phyloP scores from a whole-genome alignment of 35 echinoderm and acorn worm species.

The Holothuria glaberrima region DNA sequence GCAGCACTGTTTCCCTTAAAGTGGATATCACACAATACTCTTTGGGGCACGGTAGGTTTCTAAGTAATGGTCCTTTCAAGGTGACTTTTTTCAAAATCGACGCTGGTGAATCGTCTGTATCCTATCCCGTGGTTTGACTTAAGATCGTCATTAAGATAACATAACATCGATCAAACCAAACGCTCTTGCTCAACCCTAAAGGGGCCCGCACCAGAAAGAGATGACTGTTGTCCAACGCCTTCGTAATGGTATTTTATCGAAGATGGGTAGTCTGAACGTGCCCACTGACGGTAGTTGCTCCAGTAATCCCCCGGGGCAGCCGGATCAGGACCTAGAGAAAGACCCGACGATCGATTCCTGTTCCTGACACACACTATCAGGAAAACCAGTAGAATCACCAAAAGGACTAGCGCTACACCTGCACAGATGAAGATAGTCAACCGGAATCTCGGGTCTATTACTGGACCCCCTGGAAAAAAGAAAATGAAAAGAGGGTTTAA shows the following conservation, averaged over 20 bases:
- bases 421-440: constrained; percentile 39
- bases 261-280: constrained; percentile 15
- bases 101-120: too few relatives aligned
- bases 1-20: too few relatives aligned
- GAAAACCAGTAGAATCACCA: constrained; percentile 18
- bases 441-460: neutral
- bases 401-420: constrained; percentile 43
- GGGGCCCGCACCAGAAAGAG: neutral
- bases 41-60: too few relatives aligned
- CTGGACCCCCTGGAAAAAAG: neutral
- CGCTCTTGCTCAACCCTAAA: constrained; percentile 26
- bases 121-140: too few relatives aligned
- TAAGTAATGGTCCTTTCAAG: too few relatives aligned
- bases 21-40: too few relatives aligned
- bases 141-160: too few relatives aligned
- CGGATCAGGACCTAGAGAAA: constrained; percentile 15
- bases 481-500: neutral
- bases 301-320: constrained; percentile 35
- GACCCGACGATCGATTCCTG: constrained; percentile 18
- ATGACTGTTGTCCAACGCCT: neutral
- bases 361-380: constrained; percentile 24
- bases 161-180: constrained; percentile 3
- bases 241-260: constrained; percentile 36
- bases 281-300: constrained; percentile 49
- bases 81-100: too few relatives aligned